phyloP scores from a whole-genome alignment of 1,140 invertebrate species.

The Prorops nasuta region DNA sequence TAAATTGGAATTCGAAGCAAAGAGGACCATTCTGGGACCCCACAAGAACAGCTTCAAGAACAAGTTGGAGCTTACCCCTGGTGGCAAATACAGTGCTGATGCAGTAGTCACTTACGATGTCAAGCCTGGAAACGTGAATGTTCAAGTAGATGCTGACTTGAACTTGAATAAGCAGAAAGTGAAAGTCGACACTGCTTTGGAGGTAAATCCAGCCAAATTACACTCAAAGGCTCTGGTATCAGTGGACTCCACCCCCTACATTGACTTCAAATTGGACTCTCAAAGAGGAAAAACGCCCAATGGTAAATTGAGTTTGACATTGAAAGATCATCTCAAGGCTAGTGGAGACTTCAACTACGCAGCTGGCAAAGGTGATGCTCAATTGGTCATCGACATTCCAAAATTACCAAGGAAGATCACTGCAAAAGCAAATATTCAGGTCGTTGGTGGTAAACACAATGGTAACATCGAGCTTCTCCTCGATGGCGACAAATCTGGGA shows the following conservation, averaged over 20 bases:
- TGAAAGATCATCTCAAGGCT: slow-evolving; percentile 46
- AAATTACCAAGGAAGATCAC: slow-evolving; percentile 63
- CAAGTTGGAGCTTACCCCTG: slow-evolving; percentile 61
- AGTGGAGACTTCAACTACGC: slow-evolving; percentile 41
- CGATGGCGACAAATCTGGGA: slow-evolving; percentile 70
- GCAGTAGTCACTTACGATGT: slow-evolving; percentile 59
- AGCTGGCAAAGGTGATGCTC: slow-evolving; percentile 49
- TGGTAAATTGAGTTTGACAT: slow-evolving; percentile 42
- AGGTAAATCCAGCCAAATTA: slow-evolving; percentile 53
- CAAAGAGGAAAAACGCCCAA: slow-evolving; percentile 32
- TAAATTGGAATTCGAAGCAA: slow-evolving; percentile 58
- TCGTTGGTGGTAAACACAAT: slow-evolving; percentile 59
- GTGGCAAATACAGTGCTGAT: slow-evolving; percentile 64
- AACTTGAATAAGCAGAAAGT: slow-evolving; percentile 56
- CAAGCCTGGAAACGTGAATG: slow-evolving; percentile 54
- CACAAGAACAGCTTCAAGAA: slow-evolving; percentile 65
- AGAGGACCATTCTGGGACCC: slow-evolving; percentile 56
- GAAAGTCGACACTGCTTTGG: slow-evolving; percentile 59
- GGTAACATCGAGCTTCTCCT: slow-evolving; percentile 62
- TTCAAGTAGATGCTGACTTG: slow-evolving; percentile 56
- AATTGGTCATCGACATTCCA: slow-evolving; percentile 50
- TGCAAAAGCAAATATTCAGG: slow-evolving; percentile 56
- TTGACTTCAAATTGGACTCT: slow-evolving; percentile 58
- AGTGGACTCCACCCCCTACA: slow-evolving; percentile 52
- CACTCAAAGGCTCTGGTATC: slow-evolving; percentile 58